phyloP scores from a whole-genome alignment of 2,888 invertebrate species.

The Pristionchus mayeri region DNA sequence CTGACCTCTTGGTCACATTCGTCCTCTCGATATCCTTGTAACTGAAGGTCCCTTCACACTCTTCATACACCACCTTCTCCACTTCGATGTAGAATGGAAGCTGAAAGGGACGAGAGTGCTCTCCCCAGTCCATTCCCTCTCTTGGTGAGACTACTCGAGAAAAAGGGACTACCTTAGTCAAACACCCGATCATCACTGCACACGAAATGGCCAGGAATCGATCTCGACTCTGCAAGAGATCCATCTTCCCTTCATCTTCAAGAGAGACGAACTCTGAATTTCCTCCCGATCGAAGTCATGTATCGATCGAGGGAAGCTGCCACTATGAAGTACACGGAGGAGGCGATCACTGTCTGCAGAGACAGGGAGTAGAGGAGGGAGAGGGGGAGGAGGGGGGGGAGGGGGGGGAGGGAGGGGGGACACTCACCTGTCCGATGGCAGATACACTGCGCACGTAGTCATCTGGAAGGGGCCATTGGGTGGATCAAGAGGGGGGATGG shows the following conservation, averaged over 20 bases:
- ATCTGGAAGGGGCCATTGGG: too few relatives aligned
- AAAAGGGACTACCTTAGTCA: not conserved
- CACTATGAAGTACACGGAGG: slow-evolving; percentile 67
- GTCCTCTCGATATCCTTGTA: not conserved
- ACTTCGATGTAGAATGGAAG: slow-evolving; percentile 43
- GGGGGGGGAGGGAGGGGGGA: not conserved
- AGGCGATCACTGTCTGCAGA: slow-evolving; percentile 61
- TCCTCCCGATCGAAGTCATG: slow-evolving; percentile 53
- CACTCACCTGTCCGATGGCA: slow-evolving; percentile 60
- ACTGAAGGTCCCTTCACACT: slow-evolving; percentile 23
- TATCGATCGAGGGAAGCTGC: slow-evolving; percentile 69
- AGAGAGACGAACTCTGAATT: not conserved
- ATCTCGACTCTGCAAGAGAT: not conserved
- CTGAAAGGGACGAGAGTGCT: not conserved
- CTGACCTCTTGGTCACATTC: slow-evolving; percentile 16
- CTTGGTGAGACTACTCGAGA: not conserved
- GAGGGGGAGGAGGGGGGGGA: not conserved
- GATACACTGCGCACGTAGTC: slow-evolving; percentile 62
- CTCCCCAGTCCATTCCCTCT: not conserved
- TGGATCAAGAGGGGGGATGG: too few relatives aligned
- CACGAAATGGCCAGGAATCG: slow-evolving; percentile 15
- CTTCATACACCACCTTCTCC: not conserved
- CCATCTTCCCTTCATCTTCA: too few relatives aligned
- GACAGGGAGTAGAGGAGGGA: not conserved
- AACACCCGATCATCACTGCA: slow-evolving; percentile 30